These are phyloP conservation scores for Colletes collaris DNA, from an alignment of 2,888 invertebrate species.

Conservation along the genomic window DNA sequence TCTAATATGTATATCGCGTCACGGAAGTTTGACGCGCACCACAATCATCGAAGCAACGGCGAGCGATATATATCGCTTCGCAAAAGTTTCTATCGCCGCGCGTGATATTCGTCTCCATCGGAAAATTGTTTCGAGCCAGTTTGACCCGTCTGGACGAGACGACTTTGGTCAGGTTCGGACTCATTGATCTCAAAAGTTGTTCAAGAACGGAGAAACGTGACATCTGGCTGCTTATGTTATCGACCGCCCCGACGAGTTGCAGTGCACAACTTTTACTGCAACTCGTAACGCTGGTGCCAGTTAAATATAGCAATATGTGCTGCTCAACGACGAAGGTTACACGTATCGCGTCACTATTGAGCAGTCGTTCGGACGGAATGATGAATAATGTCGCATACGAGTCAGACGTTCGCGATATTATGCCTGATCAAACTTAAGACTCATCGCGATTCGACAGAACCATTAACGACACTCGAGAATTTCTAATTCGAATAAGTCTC, in stretches of 20 bases:
- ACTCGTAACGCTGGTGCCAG: not conserved
- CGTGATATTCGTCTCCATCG: not conserved
- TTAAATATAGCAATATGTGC: conserved; percentile 24
- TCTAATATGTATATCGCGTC: not conserved
- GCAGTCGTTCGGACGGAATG: not conserved
- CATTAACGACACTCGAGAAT: too few species aligned
- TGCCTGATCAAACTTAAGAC: too few species aligned
- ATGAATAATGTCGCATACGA: not conserved
- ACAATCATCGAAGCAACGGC: not conserved
- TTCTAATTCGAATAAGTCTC: too few species aligned
- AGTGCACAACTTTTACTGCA: not conserved
- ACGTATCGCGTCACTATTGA: conserved; percentile 3
- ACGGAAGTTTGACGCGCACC: not conserved
- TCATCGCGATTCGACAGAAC: too few species aligned
- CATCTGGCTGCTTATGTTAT: conserved; percentile 18
- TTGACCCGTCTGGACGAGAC: not conserved
- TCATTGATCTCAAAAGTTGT: conserved; percentile 10
- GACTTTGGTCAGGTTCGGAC: not conserved
- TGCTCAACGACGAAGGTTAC: conserved; percentile 12
- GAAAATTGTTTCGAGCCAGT: not conserved
- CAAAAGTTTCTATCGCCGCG: not conserved
- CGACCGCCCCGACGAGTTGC: conserved; percentile 3
- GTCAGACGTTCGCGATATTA: too few species aligned
- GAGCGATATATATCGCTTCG: not conserved
- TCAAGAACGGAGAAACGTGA: conserved; percentile 19